Evolutionary conservation across 2,888 invertebrate species (phyloP), one percentile per base, ranked within the genome.

Genomic region (Dolichomitus sp.): DNA sequence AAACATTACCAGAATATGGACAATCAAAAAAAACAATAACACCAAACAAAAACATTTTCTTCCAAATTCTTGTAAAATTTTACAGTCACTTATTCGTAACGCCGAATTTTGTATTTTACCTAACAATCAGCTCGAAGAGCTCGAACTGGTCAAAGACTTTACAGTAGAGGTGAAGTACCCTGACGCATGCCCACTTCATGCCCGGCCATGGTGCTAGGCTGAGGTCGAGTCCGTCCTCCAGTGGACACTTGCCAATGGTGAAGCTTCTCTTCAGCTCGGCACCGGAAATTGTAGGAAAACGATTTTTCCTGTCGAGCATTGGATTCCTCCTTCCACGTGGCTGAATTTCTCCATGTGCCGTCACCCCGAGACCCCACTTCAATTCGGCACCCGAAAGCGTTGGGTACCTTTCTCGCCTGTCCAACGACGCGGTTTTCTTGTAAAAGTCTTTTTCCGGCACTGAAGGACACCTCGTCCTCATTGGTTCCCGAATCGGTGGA

Each of bases 131-230:
- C 93, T 97, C 97, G 94, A 97, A 95, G 59, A 97, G 95, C 94
- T 97, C 97, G 93, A 96, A 96, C 92, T 96, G 96, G 92, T 97
- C 97, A 94, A 98, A 98, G 89, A 97, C 97, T 94, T 97, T 98
- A 94, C 97, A 97, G 94, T 98, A 98, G 76, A 98, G 95, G 91
- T 97, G 97, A 82, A 98, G 95, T 77, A 98, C 96, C 94, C 97
- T 96, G 86, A 98, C 95, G 93, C 98, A 98, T 87, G 97, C 96
- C 94, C 97, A 96, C 90, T 96, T 96, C 92, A 98, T 95, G 63
- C 97, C 98, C n/a, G 97, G 96, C 98, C 97, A 98, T 83, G 96
- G 96, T 74, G 94, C 95, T 92, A 90, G 94, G 93, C 85, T 95
- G 45, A 94, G 94, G 88, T 95, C 95, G 86, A 94, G 91, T 30